phyloP scores from a whole-genome alignment of 1,140 invertebrate species.

The Penaeus chinensis region DNA sequence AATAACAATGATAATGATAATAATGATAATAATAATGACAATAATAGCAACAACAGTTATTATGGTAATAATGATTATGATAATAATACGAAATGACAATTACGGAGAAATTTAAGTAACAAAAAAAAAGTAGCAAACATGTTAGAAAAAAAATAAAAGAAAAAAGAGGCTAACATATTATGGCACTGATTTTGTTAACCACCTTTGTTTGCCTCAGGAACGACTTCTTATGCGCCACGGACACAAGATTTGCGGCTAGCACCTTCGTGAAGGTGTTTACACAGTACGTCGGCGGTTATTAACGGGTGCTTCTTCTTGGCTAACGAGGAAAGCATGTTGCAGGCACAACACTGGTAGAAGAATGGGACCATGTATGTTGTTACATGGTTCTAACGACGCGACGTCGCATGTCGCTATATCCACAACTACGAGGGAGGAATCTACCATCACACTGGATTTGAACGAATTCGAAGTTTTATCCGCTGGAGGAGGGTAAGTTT shows the following conservation, averaged over 20 bases:
- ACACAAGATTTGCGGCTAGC: not conserved
- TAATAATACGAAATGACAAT: too few relatives aligned
- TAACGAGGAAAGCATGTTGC: slow-evolving; percentile 71
- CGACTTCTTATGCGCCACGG: slow-evolving; percentile 18
- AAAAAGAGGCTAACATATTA: not conserved
- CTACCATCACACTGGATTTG: slow-evolving; percentile 65
- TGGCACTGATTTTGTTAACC: not conserved
- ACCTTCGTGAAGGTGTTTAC: slow-evolving; percentile 69
- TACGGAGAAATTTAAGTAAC: too few relatives aligned
- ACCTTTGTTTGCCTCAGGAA: not conserved
- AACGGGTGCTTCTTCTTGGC: slow-evolving; percentile 67
- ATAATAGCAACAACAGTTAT: too few relatives aligned
- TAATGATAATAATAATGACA: too few relatives aligned
- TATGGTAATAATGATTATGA: too few relatives aligned
- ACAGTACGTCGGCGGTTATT: slow-evolving; percentile 70
- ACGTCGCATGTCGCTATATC: slow-evolving; percentile 71
- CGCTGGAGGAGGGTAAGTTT: slow-evolving; percentile 66
- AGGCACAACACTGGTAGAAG: slow-evolving; percentile 69
- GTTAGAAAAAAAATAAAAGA: too few relatives aligned
- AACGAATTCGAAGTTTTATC: slow-evolving; percentile 68
- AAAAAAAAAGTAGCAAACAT: too few relatives aligned
- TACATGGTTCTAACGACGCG: too few relatives aligned
- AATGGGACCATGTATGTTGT: slow-evolving; percentile 72
- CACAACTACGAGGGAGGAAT: slow-evolving; percentile 69
- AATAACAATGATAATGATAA: too few relatives aligned